Evolutionary conservation across 2,797 vertebrate species (phyloP).

Genomic region (Arnoldichthys spilopterus): DNA sequence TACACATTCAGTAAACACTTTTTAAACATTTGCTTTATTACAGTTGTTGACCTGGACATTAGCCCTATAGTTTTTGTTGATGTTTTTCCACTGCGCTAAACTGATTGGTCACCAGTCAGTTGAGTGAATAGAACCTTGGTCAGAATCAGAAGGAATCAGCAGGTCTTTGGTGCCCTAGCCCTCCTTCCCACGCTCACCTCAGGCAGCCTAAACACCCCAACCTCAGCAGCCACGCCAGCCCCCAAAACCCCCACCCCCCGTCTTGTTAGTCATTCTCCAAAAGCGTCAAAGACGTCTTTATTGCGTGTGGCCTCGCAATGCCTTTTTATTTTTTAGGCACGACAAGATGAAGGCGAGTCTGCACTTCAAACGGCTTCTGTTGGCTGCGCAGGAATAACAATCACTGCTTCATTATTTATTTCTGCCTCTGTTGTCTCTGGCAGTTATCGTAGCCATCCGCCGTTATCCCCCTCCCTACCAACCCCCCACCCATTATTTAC

Average conservation of each 20-base stretch:
- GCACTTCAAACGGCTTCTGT: constrained; percentile 61
- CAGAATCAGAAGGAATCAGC: constrained; percentile 4
- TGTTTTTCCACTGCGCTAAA: neutral
- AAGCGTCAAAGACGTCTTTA: constrained; percentile 60
- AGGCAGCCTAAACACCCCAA: constrained; percentile 30
- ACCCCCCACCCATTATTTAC: constrained; percentile 67
- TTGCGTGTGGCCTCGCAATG: constrained; percentile 61
- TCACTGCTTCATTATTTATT: constrained; percentile 63
- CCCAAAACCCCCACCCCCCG: constrained; percentile 21
- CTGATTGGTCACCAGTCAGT: neutral
- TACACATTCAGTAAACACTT: too few relatives aligned
- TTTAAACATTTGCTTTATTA: too few relatives aligned
- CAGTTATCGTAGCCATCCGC: constrained; percentile 56
- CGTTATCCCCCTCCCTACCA: constrained; percentile 42
- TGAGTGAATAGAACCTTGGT: neutral
- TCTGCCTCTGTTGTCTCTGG: constrained; percentile 62
- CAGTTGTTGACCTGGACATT: too few relatives aligned
- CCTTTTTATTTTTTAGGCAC: constrained; percentile 52
- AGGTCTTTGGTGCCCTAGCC: constrained; percentile 1
- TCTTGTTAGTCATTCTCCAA: constrained; percentile 57
- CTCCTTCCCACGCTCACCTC: constrained; percentile 20
- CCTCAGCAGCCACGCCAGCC: constrained; percentile 31
- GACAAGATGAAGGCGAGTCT: constrained; percentile 60
- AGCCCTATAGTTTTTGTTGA: neutral
- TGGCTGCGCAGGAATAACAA: constrained; percentile 59